phyloP scores from a whole-genome alignment of 2,113 vertebrate species.

The Scartelaos histophorus region DNA sequence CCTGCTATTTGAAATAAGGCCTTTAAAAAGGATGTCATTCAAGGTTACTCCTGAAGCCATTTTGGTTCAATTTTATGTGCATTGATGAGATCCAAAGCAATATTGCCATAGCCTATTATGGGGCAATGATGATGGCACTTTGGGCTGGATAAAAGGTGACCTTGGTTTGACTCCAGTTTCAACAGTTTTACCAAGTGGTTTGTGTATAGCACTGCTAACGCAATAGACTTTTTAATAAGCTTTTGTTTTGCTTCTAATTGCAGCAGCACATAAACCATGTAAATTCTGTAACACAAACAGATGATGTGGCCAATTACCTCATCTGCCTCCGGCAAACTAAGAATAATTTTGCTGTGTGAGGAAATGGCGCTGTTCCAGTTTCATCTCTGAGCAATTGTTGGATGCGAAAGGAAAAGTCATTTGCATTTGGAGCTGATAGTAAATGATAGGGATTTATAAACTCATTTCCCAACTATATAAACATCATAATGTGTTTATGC shows the following conservation, averaged over 20 bases:
- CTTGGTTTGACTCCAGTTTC: slow-evolving; percentile 45
- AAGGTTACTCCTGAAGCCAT: slow-evolving; percentile 57
- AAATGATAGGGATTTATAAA: slow-evolving; percentile 35
- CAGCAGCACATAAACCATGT: slow-evolving; percentile 18
- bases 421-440: slow-evolving; percentile 40
- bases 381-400: slow-evolving; percentile 49
- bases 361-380: slow-evolving; percentile 57
- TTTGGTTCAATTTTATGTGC: slow-evolving; percentile 52
- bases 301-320: slow-evolving; percentile 59
- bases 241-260: slow-evolving; percentile 47
- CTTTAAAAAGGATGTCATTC: slow-evolving; percentile 31
- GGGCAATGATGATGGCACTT: slow-evolving; percentile 55
- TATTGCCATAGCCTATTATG: slow-evolving; percentile 45
- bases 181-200: not conserved
- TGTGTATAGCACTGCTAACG: not conserved
- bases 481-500: slow-evolving; percentile 33
- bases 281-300: slow-evolving; percentile 46
- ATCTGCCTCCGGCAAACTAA: slow-evolving; percentile 56
- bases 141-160: slow-evolving; percentile 42
- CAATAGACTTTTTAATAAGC: slow-evolving; percentile 7
- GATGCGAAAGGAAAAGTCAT: slow-evolving; percentile 38
- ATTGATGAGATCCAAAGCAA: slow-evolving; percentile 55
- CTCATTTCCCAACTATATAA: slow-evolving; percentile 37
- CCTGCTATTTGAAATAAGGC: slow-evolving; percentile 36
- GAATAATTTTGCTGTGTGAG: slow-evolving; percentile 43